Evolutionary conservation across 2,113 vertebrate species (phyloP).

Genomic region (Alosa alosa): DNA sequence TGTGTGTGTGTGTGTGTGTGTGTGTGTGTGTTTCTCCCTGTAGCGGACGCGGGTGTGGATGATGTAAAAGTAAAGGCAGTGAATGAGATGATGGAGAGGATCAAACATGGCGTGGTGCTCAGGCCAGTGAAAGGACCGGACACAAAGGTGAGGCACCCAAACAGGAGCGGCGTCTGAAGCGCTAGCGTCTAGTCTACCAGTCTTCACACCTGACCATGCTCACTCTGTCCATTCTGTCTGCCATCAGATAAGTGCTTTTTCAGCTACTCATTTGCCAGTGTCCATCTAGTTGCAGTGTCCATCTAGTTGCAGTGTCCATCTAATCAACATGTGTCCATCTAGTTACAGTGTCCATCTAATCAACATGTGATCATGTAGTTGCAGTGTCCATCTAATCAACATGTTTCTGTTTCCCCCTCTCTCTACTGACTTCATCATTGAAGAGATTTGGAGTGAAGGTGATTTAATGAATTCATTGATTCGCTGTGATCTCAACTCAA

Average conservation of each 20-base stretch:
- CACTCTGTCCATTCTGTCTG: not conserved
- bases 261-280: slow-evolving; percentile 14
- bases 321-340: slow-evolving; percentile 12
- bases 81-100: slow-evolving; percentile 82
- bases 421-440: slow-evolving; percentile 36
- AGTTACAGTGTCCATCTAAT: not conserved
- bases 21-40: not conserved
- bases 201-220: not conserved
- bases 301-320: not conserved
- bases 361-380: slow-evolving; percentile 14
- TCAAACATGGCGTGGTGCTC: slow-evolving; percentile 78
- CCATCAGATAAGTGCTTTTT: not conserved
- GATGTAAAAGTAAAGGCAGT: slow-evolving; percentile 78
- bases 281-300: no score
- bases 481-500: not conserved
- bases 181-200: not conserved
- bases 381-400: not conserved
- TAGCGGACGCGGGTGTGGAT: slow-evolving; percentile 60
- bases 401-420: slow-evolving; percentile 40
- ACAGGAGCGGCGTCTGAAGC: not conserved
- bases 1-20: no score
- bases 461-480: slow-evolving; percentile 46
- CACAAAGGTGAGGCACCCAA: slow-evolving; percentile 60
- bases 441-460: slow-evolving; percentile 71
- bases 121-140: slow-evolving; percentile 74